A percentile compares a stretch with the other conserved stretches of the same genome.
Evolutionary conservation across 2,888 invertebrate genomes (phyloP).

Genomic region (Lagria hirta): DNA sequence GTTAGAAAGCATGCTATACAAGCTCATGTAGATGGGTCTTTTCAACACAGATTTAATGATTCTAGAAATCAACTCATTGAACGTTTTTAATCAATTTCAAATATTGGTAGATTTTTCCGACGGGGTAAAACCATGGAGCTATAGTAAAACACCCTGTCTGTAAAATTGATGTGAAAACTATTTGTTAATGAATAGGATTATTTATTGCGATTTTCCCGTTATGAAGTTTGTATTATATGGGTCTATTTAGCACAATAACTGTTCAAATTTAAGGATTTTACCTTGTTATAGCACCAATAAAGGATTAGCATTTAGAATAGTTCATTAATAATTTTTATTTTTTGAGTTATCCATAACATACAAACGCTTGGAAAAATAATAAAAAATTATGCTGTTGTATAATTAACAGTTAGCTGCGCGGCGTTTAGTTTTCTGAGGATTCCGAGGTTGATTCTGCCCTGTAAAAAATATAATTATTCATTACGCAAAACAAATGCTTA

Average conservation of each 20-base stretch:
- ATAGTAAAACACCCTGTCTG: conserved; percentile 9
- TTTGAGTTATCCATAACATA: conserved; percentile 1
- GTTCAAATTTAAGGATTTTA: conserved; percentile 1
- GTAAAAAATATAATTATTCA: conserved; percentile 1
- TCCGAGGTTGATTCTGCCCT: conserved; percentile 1
- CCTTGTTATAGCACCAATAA: conserved; percentile 1
- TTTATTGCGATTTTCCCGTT: conserved; percentile 1
- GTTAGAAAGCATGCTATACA: no score
- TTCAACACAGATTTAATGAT: no score
- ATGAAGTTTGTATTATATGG: conserved; percentile 1
- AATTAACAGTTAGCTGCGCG: conserved; percentile 1
- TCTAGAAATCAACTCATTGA: no score
- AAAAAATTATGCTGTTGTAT: conserved; percentile 1
- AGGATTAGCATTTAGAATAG: background rate
- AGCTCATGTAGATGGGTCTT: no score
- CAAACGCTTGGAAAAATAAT: conserved; percentile 1
- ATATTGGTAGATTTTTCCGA: conserved; percentile 5
- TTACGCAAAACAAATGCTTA: background rate
- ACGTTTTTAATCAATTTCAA: conserved; percentile 7
- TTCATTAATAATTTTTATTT: conserved; percentile 1
- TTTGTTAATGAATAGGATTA: conserved; percentile 6
- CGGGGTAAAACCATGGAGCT: no score
- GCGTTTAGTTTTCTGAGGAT: conserved; percentile 1
- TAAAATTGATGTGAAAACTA: conserved; percentile 8
- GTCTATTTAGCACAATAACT: conserved; percentile 1